Evolutionary conservation across 2,797 vertebrate genomes (phyloP).

Genomic region (Fratercula arctica): DNA sequence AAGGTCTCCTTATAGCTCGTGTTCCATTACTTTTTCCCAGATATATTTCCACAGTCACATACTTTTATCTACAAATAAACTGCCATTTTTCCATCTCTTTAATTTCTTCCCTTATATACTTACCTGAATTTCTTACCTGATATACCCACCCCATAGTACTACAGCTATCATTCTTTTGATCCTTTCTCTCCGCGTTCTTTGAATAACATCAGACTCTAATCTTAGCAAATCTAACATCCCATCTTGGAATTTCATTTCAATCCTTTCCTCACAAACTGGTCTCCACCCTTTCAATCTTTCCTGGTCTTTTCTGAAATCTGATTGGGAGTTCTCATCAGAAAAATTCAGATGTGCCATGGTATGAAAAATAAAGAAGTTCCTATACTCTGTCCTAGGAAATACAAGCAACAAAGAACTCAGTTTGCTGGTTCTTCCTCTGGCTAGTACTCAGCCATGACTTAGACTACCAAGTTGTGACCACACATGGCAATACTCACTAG

Average conservation of each 20-base stretch:
- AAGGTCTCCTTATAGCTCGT: background rate
- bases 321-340: background rate
- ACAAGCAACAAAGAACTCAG: background rate
- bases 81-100: fast-evolving
- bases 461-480: background rate
- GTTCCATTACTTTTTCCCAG: background rate
- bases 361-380: background rate
- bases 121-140: background rate
- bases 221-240: background rate
- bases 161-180: background rate
- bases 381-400: background rate
- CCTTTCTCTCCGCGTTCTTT: background rate
- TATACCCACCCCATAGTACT: background rate
- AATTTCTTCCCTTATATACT: background rate
- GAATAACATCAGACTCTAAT: background rate
- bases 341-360: background rate
- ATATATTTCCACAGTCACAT: background rate
- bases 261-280: background rate
- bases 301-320: background rate
- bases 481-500: background rate
- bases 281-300: background rate
- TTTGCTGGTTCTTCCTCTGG: background rate
- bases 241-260: background rate
- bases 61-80: background rate
- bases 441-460: background rate